Percentiles rank a stretch among this genome's conserved stretches.
Evolutionary conservation across 2,888 invertebrate species (phyloP).

Genomic region (Eretmocerus hayati): DNA sequence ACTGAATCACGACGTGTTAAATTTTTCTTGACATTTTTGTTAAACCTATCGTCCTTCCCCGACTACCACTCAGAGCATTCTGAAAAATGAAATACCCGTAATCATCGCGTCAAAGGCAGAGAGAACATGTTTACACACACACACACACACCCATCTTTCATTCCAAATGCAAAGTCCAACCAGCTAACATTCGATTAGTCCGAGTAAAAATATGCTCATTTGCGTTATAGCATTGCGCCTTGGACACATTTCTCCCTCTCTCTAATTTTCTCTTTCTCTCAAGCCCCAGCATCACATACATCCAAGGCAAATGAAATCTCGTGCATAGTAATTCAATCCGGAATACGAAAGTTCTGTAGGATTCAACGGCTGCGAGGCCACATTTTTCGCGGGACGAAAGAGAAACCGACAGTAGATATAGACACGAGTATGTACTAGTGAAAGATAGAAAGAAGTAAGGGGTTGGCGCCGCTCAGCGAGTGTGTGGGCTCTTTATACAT

Average conservation of each 20-base stretch:
- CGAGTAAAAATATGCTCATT: slow-evolving; percentile 45
- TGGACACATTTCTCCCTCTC: too few species aligned
- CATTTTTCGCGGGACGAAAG: background rate
- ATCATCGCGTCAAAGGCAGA: too few species aligned
- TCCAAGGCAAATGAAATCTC: slow-evolving; percentile 46
- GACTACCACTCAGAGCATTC: too few species aligned
- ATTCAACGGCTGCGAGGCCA: slow-evolving; percentile 34
- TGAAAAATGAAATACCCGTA: too few species aligned
- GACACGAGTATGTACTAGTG: slow-evolving; percentile 6
- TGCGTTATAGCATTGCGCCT: slow-evolving; percentile 38
- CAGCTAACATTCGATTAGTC: slow-evolving; percentile 43
- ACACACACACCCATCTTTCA: too few species aligned
- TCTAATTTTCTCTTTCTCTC: too few species aligned
- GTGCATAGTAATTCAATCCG: slow-evolving; percentile 46
- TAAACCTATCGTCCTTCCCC: too few species aligned
- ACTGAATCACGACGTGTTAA: too few species aligned
- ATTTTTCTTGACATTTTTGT: too few species aligned
- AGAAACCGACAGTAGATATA: slow-evolving; percentile 8
- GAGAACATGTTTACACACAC: too few species aligned
- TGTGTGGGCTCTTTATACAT: background rate
- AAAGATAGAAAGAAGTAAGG: slow-evolving; percentile 22
- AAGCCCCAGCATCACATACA: too few species aligned
- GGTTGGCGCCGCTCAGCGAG: background rate
- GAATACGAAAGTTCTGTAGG: slow-evolving; percentile 45
- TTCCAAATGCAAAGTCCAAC: slow-evolving; percentile 42